Evolutionary conservation across 2,888 invertebrate genomes (phyloP).

Genomic region (Aspidapion aeneum): DNA sequence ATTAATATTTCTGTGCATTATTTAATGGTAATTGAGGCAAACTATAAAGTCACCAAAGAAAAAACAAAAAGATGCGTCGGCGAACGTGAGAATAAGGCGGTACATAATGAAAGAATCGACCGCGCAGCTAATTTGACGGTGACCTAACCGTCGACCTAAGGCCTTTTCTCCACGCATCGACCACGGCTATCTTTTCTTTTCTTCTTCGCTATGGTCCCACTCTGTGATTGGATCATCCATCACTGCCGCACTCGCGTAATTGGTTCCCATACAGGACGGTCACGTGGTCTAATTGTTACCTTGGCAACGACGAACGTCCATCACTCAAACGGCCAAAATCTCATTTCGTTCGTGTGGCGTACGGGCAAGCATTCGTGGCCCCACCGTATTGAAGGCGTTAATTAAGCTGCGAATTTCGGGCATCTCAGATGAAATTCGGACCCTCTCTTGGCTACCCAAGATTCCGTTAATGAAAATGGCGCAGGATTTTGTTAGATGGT

Average conservation of each 20-base stretch:
- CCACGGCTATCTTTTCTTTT: too few relatives aligned
- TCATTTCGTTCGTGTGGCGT: constrained; percentile 30
- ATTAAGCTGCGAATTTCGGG: background rate
- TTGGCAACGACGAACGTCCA: constrained; percentile 41
- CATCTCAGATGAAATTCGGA: too few relatives aligned
- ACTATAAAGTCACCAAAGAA: background rate
- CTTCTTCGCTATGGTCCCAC: constrained; percentile 15
- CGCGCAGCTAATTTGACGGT: constrained; percentile 35
- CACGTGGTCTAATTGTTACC: constrained; percentile 48
- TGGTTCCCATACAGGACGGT: constrained; percentile 51
- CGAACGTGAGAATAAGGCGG: constrained; percentile 30
- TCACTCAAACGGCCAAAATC: constrained; percentile 37
- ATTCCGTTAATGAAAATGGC: too few relatives aligned
- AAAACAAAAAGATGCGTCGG: background rate
- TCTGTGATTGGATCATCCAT: constrained; percentile 60
- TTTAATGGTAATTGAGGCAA: background rate
- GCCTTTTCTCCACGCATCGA: constrained; percentile 17
- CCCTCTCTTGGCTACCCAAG: too few relatives aligned
- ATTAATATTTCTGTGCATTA: too few relatives aligned
- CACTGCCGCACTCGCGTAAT: constrained; percentile 50
- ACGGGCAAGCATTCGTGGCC: too few relatives aligned
- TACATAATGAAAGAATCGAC: constrained; percentile 28
- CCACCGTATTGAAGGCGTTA: too few relatives aligned
- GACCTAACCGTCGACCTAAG: constrained; percentile 42
- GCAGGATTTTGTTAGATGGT: too few relatives aligned